Percentiles rank a stretch among this genome's conserved stretches.
Conservation (phyloP, 2,888 invertebrate genomes). For the Meiosimyza platycephala region DNA sequence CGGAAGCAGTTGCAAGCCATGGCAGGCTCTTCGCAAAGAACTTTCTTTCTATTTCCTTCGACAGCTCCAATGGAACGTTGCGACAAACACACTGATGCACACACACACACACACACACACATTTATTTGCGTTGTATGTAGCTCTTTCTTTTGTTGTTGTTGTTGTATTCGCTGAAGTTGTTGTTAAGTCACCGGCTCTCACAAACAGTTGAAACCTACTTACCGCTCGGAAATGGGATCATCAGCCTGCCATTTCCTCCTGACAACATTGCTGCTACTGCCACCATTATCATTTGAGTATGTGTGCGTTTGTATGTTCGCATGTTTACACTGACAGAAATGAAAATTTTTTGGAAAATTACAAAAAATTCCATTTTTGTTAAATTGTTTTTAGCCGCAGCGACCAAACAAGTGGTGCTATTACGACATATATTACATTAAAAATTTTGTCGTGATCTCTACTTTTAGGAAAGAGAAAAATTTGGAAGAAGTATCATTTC, state of each 20-base stretch:
- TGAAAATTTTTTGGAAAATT: no score
- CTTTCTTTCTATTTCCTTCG: background rate
- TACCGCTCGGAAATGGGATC: slow-evolving; percentile 58
- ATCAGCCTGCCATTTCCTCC: slow-evolving; percentile 63
- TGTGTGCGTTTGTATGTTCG: background rate
- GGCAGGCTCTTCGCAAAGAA: slow-evolving; percentile 1
- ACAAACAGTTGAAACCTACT: slow-evolving; percentile 18
- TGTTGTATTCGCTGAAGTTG: background rate
- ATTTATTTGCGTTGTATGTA: no score
- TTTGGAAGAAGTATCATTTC: no score
- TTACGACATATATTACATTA: no score
- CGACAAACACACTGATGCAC: background rate
- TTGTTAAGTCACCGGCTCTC: slow-evolving; percentile 13
- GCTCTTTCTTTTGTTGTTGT: background rate
- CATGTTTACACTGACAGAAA: no score
- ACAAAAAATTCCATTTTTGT: no score
- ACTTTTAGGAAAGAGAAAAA: no score
- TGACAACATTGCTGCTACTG: slow-evolving; percentile 23
- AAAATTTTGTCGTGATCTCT: no score
- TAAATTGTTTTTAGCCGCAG: no score
- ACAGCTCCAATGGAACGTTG: slow-evolving; percentile 15
- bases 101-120: background rate
- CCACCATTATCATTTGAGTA: background rate
- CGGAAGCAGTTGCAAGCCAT: background rate
- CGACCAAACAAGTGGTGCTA: no score